A percentile compares a stretch with the other conserved stretches of the same genome.
Conservation (phyloP, 2,113 vertebrate genomes). For the Orthonyx spaldingii region DNA sequence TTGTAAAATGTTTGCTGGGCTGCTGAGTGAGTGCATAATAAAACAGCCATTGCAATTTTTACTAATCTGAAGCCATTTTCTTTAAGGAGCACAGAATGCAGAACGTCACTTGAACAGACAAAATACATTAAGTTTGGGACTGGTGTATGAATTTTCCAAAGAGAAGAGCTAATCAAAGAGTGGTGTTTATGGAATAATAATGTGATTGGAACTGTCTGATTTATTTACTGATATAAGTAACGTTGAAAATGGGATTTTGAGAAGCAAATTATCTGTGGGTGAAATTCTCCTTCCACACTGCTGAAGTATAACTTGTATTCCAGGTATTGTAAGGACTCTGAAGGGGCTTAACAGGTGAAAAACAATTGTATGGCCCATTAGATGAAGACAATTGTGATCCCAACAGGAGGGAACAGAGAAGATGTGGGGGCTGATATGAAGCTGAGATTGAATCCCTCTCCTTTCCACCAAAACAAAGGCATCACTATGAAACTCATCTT, state of each 20-base stretch:
- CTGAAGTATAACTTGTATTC: background rate
- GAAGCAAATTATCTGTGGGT: background rate
- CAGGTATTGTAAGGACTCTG: background rate
- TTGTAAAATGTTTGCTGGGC: background rate
- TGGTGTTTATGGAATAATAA: constrained; percentile 2
- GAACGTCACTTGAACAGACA: background rate
- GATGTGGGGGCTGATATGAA: background rate
- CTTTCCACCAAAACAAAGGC: background rate
- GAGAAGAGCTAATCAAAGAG: constrained; percentile 50
- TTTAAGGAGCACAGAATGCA: background rate
- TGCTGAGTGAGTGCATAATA: background rate
- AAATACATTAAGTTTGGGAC: background rate
- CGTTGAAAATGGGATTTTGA: constrained; percentile 10
- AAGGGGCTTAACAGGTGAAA: background rate
- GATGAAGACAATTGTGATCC: background rate
- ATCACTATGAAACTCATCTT: background rate
- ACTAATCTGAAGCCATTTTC: constrained; percentile 17
- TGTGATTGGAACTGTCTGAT: background rate
- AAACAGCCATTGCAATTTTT: constrained; percentile 3
- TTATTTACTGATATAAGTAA: constrained; percentile 10
- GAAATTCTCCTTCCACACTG: background rate
- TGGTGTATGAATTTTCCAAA: background rate
- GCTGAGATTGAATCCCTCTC: background rate
- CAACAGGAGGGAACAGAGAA: background rate
- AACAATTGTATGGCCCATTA: background rate